phyloP scores from a whole-genome alignment of 1,140 invertebrate species.

The Drosophila pandora region DNA sequence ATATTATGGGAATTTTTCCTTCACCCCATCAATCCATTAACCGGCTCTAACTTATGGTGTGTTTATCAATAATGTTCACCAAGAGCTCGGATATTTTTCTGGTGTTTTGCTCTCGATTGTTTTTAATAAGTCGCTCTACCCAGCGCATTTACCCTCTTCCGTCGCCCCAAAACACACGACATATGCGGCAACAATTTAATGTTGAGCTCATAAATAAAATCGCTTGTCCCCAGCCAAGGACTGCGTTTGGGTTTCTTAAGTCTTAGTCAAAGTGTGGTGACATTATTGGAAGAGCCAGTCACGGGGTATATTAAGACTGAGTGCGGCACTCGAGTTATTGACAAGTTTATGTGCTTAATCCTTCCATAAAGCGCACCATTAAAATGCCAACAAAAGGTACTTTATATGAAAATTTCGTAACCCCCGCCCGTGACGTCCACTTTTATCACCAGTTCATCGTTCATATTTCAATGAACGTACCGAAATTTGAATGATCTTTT shows the following conservation, averaged over 20 bases:
- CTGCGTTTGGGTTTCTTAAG: conserved; percentile 20
- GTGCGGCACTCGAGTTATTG: conserved; percentile 75
- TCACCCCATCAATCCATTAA: conserved; percentile 41
- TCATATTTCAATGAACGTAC: conserved; percentile 79
- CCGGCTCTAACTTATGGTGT: conserved; percentile 14
- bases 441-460: conserved; percentile 68
- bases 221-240: conserved; percentile 41
- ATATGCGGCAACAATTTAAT: conserved; percentile 77
- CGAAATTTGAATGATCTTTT: conserved; percentile 69
- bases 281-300: conserved; percentile 65
- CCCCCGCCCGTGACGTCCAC: conserved; percentile 34
- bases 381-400: conserved; percentile 83
- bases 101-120: conserved; percentile 47
- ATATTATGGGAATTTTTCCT: conserved; percentile 40
- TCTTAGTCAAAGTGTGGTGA: conserved; percentile 74
- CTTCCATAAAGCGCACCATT: conserved; percentile 80
- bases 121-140: conserved; percentile 67
- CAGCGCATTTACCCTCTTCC: conserved; percentile 5
- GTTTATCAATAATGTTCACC: conserved; percentile 66
- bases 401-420: conserved; percentile 79
- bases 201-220: conserved; percentile 77
- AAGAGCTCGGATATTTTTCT: conserved; percentile 29
- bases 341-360: conserved; percentile 83
- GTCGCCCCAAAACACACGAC: conserved; percentile 17
- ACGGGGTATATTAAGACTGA: conserved; percentile 24